Evolutionary conservation across 1,140 invertebrate species (phyloP), one percentile per base, ranked within the genome.

Genomic region (Macrosteles quadrilineatus): DNA sequence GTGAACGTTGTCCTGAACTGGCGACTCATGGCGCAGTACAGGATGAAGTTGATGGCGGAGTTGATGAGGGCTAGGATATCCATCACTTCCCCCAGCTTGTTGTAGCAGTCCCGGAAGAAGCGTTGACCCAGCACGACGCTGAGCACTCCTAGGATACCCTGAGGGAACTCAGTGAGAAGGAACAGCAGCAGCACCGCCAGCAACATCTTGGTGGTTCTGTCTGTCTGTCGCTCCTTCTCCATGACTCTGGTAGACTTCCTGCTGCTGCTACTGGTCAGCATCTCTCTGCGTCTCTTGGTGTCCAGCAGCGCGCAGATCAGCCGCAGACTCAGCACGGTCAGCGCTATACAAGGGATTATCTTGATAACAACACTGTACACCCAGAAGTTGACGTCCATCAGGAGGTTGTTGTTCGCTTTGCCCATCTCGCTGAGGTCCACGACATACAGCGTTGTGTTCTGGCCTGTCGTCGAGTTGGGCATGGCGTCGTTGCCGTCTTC

Each of bases 1-100:
- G 85, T 86, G 76, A 97, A 98, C 2, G 95, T 97, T 71, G 86
- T 88, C 14, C 97, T 85, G 81, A 99, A 99, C 83, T 98, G 96
- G 53, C 93, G 87, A 74, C 93, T 96, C 97, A 99, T 99, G 69
- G 93, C 90, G 82, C 97, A 99, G 83, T 99, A 99, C 23, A 99
- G 87, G 71, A 99, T 92, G 82, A 99, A 99, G 82, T 98, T 99
- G 77, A 99, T 93, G 29, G 95, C 94, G 63, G 94, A 97, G 80
- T 98, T 98, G 75, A 98, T 89, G 64, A 99, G 86, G 14, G 97
- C 96, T 77, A 99, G 83, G 63, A 97, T 88, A 81, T 99, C 97
- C 90, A 98, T 95, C 66, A 98, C 83, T 72, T 83, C 81, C 12
- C 89, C 90, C 59, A 91, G 79, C 73, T 85, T 87, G 1, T 83